These are phyloP conservation scores for Zaprionus gabonicus DNA, from an alignment of 1,140 invertebrate genomes.

Conservation along the genomic window DNA sequence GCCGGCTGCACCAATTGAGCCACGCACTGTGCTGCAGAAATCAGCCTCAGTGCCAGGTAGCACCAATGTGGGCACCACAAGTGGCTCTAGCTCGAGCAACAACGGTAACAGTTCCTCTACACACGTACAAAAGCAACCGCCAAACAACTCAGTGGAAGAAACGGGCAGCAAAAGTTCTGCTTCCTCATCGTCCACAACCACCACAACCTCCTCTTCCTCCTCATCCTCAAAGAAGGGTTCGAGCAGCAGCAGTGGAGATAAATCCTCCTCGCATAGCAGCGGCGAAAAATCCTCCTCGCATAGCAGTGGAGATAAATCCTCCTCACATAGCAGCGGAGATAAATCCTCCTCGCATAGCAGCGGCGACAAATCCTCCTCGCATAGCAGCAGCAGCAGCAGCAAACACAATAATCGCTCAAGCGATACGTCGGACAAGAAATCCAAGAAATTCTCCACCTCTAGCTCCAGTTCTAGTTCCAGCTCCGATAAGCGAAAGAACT, in stretches of 20 bases:
- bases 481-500: conserved; percentile 75
- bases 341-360: conserved; percentile 33
- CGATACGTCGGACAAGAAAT: conserved; percentile 59
- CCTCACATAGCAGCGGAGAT: conserved; percentile 29
- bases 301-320: conserved; percentile 27
- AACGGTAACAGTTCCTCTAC: conserved; percentile 83
- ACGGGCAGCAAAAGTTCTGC: conserved; percentile 35
- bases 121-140: conserved; percentile 68
- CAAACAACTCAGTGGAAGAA: conserved; percentile 55
- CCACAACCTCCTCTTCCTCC: conserved; percentile 19
- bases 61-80: conserved; percentile 81
- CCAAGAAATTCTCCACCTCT: conserved; percentile 59
- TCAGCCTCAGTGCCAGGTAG: conserved; percentile 85
- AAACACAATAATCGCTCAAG: conserved; percentile 73
- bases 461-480: conserved; percentile 9
- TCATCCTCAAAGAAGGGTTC: conserved; percentile 39
- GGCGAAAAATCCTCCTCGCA: conserved; percentile 34
- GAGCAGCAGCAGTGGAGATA: conserved; percentile 31
- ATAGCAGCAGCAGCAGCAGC: conserved; percentile 39
- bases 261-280: conserved; percentile 27
- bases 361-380: conserved; percentile 36
- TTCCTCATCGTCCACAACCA: background rate
- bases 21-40: conserved; percentile 76
- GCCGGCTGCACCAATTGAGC: conserved; percentile 40
- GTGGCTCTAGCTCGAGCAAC: conserved; percentile 39